A percentile compares a stretch with the other conserved stretches of the same genome.
phyloP scores from a whole-genome alignment of 2,113 vertebrate species.

The Ursus arctos region DNA sequence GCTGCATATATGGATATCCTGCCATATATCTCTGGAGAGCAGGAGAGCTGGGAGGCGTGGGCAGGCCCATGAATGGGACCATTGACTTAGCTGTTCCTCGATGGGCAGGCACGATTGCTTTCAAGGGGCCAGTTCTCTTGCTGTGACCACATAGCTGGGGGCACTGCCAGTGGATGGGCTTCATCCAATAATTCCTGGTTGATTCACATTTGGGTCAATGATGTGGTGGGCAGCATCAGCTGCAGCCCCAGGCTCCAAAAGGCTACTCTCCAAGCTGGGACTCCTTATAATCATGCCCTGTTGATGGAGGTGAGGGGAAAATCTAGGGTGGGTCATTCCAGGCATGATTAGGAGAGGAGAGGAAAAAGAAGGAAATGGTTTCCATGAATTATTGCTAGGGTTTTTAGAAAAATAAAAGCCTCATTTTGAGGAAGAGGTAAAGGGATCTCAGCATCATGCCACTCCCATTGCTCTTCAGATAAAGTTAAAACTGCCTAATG shows the following conservation, averaged over 20 bases:
- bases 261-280: background rate
- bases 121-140: constrained; percentile 61
- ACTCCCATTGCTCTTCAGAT: background rate
- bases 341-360: constrained; percentile 13
- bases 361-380: constrained; percentile 44
- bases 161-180: constrained; percentile 69
- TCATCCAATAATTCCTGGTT: constrained; percentile 67
- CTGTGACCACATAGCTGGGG: constrained; percentile 72
- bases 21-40: constrained; percentile 50
- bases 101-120: constrained; percentile 73
- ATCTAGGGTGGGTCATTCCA: background rate
- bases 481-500: background rate
- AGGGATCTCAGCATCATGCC: background rate
- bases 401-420: constrained; percentile 52
- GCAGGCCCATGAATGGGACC: constrained; percentile 84
- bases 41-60: constrained; percentile 37
- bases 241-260: constrained; percentile 55
- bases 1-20: constrained; percentile 64
- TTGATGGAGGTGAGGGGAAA: background rate
- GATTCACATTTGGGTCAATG: constrained; percentile 75
- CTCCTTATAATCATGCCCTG: constrained; percentile 21
- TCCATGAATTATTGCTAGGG: constrained; percentile 23
- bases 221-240: constrained; percentile 36
- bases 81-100: constrained; percentile 84
- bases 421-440: background rate